Conservation (phyloP, 2,113 vertebrate species). For the Acanthochromis polyacanthus region DNA sequence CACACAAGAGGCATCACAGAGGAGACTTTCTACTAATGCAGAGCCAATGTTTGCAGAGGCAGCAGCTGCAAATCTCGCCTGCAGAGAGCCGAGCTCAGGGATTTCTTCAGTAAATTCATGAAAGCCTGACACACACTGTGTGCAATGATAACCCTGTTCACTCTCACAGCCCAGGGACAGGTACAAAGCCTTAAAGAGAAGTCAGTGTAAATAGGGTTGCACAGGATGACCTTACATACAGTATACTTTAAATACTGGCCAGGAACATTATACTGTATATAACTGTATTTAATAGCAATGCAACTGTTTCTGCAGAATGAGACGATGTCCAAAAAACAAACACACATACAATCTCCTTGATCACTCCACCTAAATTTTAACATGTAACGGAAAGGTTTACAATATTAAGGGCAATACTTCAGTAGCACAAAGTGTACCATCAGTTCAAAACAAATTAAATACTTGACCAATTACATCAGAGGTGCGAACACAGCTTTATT, state of each 20-base stretch:
- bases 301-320: too few species aligned
- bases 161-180: conserved; percentile 27
- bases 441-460: too few species aligned
- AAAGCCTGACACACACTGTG: conserved; percentile 33
- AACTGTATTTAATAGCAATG: not conserved
- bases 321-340: too few species aligned
- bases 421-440: too few species aligned
- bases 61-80: conserved; percentile 50
- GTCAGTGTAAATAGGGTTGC: conserved; percentile 1
- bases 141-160: conserved; percentile 32
- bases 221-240: conserved; percentile 3
- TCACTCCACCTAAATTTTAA: too few species aligned
- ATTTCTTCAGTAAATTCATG: conserved; percentile 54
- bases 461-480: too few species aligned
- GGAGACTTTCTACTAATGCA: conserved; percentile 34
- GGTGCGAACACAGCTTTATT: too few species aligned
- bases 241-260: not conserved
- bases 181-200: conserved; percentile 1
- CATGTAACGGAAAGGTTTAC: too few species aligned
- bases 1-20: conserved; percentile 26
- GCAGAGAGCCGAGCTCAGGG: conserved; percentile 32
- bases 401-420: too few species aligned
- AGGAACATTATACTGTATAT: not conserved
- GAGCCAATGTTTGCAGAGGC: conserved; percentile 57
- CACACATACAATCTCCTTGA: too few species aligned